Conservation (phyloP, 1,140 invertebrate species). For the Steinernema khuongi region DNA sequence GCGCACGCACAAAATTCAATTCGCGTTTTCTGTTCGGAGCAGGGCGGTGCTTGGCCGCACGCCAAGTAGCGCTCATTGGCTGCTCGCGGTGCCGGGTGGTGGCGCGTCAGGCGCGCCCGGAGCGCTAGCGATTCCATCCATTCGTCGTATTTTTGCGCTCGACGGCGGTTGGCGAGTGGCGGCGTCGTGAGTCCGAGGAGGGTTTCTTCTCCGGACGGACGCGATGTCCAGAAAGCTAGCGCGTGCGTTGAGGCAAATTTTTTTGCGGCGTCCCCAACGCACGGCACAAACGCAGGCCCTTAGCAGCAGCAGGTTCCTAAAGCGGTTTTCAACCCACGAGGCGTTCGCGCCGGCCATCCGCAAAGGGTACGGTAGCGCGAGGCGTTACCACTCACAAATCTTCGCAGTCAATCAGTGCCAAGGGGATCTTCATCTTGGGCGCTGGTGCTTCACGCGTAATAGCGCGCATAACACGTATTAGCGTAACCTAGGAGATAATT, state of each 20-base stretch:
- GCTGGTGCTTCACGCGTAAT: too few species aligned
- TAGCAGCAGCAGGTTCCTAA: too few species aligned
- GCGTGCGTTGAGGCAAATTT: neutral
- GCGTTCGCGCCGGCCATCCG: too few species aligned
- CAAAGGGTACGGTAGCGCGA: too few species aligned
- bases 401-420: too few species aligned
- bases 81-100: constrained; percentile 19
- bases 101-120: neutral
- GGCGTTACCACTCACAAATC: too few species aligned
- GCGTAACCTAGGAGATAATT: neutral
- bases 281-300: neutral
- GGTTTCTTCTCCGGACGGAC: constrained; percentile 7
- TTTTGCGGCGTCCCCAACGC: neutral
- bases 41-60: constrained; percentile 17
- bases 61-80: constrained; percentile 14
- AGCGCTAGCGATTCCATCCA: constrained; percentile 12
- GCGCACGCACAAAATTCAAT: constrained; percentile 10
- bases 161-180: constrained; percentile 4
- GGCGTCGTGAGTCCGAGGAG: neutral
- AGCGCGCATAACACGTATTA: neutral
- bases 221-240: constrained; percentile 5
- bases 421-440: too few species aligned
- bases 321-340: too few species aligned
- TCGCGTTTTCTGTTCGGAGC: neutral
- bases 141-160: constrained; percentile 5